Base-by-base conservation (phyloP, 2,113 vertebrate genomes). In the Empidonax alnorum region DNA sequence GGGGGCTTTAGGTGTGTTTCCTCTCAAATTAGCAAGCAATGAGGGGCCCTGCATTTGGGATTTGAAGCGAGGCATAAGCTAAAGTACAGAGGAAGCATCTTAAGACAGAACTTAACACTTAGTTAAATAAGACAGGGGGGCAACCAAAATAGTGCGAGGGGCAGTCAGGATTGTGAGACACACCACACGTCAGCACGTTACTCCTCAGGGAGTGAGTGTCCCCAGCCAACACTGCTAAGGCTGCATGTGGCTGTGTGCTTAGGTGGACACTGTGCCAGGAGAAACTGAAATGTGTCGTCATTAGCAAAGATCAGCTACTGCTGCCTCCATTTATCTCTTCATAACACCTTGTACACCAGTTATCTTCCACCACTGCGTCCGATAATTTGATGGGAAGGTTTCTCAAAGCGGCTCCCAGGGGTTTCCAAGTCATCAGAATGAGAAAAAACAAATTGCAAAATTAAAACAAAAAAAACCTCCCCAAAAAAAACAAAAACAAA, bases 191-290 rank as follows among this genome's bases (percentile, higher is more conserved):
- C 23, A 63, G 24, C 1, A 1, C 28, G 37, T 74, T 30, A 55
- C 33, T 22, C 59, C 33, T 24, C 0, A 0, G 21, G 35, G 23
- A 65, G 23, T 1, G 0, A 47, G 31, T 17, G 15, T 21, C 50
- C 22, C 41, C 84, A 42, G 39, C n/a, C 50, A 72, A 6, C 30
- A 4, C 33, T 50, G 50, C 41, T 23, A n/a, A 76, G 58, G 15
- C 58, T 49, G 12, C 4, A 7, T 27, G 7, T 15, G 14, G 23
- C 35, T 71, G 50, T 10, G 17, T 44, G 49, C 44, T 82, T 58
- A 52, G 14, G n/a, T 78, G 71, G 55, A 73, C 2, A 1, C n/a
- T 42, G 59, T 30, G 63, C 50, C 68, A 55, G 30, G 6, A 37
- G 28, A 56, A 71, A 19, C 25, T 67, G 69, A 76, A 71, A 41